Evolutionary conservation across 2,888 invertebrate species (phyloP), one percentile per base, ranked within the genome.

Genomic region (Minunthozetes semirufus): DNA sequence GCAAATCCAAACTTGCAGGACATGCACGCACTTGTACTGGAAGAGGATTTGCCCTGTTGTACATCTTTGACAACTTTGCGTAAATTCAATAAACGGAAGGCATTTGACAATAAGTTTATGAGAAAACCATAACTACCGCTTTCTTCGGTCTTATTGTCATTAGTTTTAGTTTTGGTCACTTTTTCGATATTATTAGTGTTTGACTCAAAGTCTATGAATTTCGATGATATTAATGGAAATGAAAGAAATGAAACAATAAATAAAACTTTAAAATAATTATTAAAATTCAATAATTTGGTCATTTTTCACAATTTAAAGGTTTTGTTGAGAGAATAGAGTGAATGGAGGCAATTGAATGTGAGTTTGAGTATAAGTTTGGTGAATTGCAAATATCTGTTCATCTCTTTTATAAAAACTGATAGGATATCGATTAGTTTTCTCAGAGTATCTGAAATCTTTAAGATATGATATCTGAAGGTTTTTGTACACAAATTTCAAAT

Each of bases 1-100:
- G 76, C 53, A 13, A 79, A 76, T 13, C 71, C 75, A 50, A 79
- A 74, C 56, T 76, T 77, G 38, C 79, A 79, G 0, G 77, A 48
- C 48, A 72, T 59, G 19, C 75, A 75, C 17, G 75, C 72, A 11
- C 75, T 72, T 15, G 74, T 19, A 19, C 38, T 11, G 6, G 70
- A 46, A 5, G 72, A 66, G 6, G 75, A 72, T 19, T 72, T 71
- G 27, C 72, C 63, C n/a, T 38, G 42, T 42, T 75, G 75, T 0
- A 72, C 56, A 71, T 75, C 72, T 50, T 75, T 72, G 59, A 75
- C 72, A 11, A 75, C 56, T 50, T 75, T 72, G 6, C 72, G 71
- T 11, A 75, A 61, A 59, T 75, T 75, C 9, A 75, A 25, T 33
- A 75, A 75, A 48, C 72, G 75, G 46, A 75, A 75, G 17, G 75